A percentile compares a stretch with the other conserved stretches of the same genome.
phyloP scores from a whole-genome alignment of 2,113 vertebrate genomes.

The Serilophus lunatus region DNA sequence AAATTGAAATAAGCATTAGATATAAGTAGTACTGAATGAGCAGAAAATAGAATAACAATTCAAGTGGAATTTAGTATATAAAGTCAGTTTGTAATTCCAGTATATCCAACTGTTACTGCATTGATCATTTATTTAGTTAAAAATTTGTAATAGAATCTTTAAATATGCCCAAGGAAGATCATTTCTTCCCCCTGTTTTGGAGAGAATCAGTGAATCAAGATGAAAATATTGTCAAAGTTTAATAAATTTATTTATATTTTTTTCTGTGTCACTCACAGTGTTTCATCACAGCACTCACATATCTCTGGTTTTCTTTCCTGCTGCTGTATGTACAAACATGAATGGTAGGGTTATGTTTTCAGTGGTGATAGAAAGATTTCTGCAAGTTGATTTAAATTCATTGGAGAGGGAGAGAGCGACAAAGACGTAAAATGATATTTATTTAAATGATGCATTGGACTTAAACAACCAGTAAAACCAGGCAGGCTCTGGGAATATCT shows the following conservation, averaged over 20 bases:
- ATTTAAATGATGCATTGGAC: slow-evolving; percentile 47
- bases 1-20: not conserved
- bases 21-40: not conserved
- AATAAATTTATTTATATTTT: not conserved
- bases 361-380: not conserved
- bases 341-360: not conserved
- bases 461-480: slow-evolving; percentile 63
- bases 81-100: not conserved
- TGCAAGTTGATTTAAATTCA: slow-evolving; percentile 37
- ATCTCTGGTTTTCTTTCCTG: not conserved
- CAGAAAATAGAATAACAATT: not conserved
- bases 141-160: not conserved
- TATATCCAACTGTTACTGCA: not conserved
- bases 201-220: not conserved
- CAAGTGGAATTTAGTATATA: not conserved
- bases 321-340: slow-evolving; percentile 13
- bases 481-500: slow-evolving; percentile 45
- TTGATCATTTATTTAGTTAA: not conserved
- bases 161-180: not conserved
- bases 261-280: not conserved
- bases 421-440: slow-evolving; percentile 54
- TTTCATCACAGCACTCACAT: not conserved
- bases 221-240: not conserved
- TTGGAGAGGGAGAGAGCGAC: not conserved
- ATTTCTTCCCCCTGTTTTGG: not conserved